Percentiles rank a stretch among this genome's conserved stretches.
These are phyloP conservation scores for Cyrtodaria siliqua DNA, from an alignment of 2,888 invertebrate species.

Conservation along the genomic window DNA sequence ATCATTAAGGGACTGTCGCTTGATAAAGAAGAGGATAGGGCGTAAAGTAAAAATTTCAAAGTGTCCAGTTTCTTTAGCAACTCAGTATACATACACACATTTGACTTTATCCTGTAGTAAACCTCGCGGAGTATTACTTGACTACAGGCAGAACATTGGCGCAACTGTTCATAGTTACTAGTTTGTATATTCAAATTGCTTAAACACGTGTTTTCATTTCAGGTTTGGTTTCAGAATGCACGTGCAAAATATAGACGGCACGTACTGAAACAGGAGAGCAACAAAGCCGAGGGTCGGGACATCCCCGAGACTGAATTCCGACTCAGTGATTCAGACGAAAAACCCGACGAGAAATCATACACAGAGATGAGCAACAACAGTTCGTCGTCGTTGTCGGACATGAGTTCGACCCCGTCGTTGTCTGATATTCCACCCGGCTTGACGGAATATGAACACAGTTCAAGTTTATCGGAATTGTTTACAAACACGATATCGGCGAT, in stretches of 20 bases:
- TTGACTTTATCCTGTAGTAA: too few species aligned
- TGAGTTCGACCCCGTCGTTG: constrained; percentile 74
- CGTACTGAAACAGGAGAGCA: constrained; percentile 87
- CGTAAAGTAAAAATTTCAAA: too few species aligned
- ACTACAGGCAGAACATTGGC: too few species aligned
- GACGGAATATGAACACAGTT: constrained; percentile 76
- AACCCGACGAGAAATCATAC: constrained; percentile 62
- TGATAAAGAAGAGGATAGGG: too few species aligned
- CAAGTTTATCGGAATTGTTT: constrained; percentile 80
- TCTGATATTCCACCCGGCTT: constrained; percentile 79
- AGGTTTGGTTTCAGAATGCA: constrained; percentile 99
- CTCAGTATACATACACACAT: too few species aligned
- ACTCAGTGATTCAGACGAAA: constrained; percentile 64
- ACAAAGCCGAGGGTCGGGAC: constrained; percentile 46
- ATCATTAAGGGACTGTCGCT: too few species aligned
- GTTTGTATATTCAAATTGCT: too few species aligned
- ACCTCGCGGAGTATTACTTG: too few species aligned
- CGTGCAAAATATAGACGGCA: constrained; percentile 98
- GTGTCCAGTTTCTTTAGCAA: too few species aligned
- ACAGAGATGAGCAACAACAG: constrained; percentile 76
- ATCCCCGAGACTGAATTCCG: constrained; percentile 49
- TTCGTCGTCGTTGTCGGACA: constrained; percentile 80
- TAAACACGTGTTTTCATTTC: constrained; percentile 72
- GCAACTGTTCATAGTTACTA: too few species aligned
- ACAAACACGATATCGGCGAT: constrained; percentile 77